These are phyloP conservation scores for Callyntrura sp. DNA, from an alignment of 2,888 invertebrate genomes.

Conservation along the genomic window DNA sequence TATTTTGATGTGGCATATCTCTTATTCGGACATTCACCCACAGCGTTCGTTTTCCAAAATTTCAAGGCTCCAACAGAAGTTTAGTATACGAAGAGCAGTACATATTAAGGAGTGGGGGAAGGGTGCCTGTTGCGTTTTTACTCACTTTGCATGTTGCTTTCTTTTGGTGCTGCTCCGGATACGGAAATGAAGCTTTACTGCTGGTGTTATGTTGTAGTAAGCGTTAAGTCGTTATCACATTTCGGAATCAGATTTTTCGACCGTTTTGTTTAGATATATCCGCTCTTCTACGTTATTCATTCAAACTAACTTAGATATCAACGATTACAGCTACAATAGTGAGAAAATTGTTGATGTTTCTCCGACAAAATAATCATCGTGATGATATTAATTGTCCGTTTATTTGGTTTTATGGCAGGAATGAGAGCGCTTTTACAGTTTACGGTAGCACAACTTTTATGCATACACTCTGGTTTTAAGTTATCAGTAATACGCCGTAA, in stretches of 20 bases:
- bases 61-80: constrained; percentile 13
- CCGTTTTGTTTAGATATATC: background rate
- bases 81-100: too few species aligned
- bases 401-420: constrained; percentile 2
- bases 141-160: constrained; percentile 41
- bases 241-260: constrained; percentile 61
- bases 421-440: constrained; percentile 3
- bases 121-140: constrained; percentile 67
- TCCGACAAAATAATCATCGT: constrained; percentile 16
- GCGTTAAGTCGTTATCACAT: constrained; percentile 55
- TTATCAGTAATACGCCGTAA: too few species aligned
- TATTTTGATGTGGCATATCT: background rate
- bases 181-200: constrained; percentile 57
- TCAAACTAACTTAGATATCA: constrained; percentile 47
- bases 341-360: constrained; percentile 58
- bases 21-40: constrained; percentile 40
- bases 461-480: too few species aligned
- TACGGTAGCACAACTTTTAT: too few species aligned
- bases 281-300: background rate
- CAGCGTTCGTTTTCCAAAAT: background rate
- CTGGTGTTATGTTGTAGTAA: too few species aligned
- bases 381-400: background rate
- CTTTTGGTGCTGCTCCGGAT: constrained; percentile 45
- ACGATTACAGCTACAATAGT: background rate
- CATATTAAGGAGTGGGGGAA: background rate